phyloP scores from a whole-genome alignment of 2,113 vertebrate species.

The Dicrurus megarhynchus region DNA sequence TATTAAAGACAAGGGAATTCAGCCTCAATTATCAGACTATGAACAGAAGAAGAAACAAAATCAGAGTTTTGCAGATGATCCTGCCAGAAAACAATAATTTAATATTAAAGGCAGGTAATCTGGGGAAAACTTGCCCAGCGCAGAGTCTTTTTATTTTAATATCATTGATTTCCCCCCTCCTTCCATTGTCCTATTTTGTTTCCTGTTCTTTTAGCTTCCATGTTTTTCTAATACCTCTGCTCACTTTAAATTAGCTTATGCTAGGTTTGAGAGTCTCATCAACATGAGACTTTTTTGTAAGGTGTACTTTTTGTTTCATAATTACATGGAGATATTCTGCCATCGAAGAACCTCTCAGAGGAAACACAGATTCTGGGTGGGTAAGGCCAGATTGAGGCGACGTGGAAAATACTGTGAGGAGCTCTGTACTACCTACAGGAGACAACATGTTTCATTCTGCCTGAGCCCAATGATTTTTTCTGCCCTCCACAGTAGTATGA shows the following conservation, averaged over 20 bases:
- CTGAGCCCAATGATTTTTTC: not conserved
- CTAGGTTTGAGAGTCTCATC: not conserved
- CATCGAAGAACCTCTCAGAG: not conserved
- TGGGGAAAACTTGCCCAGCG: constrained; percentile 41
- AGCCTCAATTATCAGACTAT: constrained; percentile 73
- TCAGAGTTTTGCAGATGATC: constrained; percentile 69
- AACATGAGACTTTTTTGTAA: not conserved
- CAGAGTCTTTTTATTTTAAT: constrained; percentile 50
- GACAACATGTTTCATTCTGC: not conserved
- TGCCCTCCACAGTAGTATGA: not conserved
- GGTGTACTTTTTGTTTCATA: constrained; percentile 2
- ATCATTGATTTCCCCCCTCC: not conserved
- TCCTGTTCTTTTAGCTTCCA: not conserved
- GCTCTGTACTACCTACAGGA: not conserved
- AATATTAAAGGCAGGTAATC: constrained; percentile 58
- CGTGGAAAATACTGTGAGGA: not conserved
- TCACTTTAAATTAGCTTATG: not conserved
- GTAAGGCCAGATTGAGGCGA: not conserved
- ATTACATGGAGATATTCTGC: not conserved
- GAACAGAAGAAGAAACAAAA: constrained; percentile 72
- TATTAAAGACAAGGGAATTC: constrained; percentile 80
- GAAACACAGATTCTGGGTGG: not conserved
- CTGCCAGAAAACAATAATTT: constrained; percentile 70
- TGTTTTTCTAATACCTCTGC: not conserved
- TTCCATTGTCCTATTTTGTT: constrained; percentile 22